Percentiles rank a stretch among this genome's conserved stretches.
These are phyloP conservation scores for Merops nubicus DNA, from an alignment of 2,113 vertebrate genomes.

Conservation along the genomic window DNA sequence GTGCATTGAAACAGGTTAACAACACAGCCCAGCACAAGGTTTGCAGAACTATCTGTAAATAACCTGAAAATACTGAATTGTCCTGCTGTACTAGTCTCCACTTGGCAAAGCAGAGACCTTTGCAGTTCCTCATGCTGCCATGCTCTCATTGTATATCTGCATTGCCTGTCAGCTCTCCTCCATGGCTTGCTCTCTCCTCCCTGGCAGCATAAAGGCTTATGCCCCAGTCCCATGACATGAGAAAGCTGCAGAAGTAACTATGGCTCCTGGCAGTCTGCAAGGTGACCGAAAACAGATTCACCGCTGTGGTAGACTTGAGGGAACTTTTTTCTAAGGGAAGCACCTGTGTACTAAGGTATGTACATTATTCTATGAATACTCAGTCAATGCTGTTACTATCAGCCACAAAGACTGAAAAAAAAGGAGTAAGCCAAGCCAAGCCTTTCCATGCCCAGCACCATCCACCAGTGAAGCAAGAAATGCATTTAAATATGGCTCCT, in stretches of 20 bases:
- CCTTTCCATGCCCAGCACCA: not conserved
- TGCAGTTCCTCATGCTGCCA: not conserved
- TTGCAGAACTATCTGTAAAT: not conserved
- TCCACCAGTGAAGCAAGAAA: not conserved
- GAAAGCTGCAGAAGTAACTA: not conserved
- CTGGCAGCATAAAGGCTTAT: not conserved
- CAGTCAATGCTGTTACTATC: not conserved
- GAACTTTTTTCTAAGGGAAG: not conserved
- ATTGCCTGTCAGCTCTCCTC: not conserved
- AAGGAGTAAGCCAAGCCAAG: not conserved
- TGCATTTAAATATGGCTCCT: not conserved
- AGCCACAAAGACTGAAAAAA: not conserved
- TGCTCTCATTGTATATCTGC: not conserved
- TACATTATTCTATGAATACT: not conserved
- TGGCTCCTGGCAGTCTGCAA: fast-evolving
- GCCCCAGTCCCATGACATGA: fast-evolving
- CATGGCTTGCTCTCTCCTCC: not conserved
- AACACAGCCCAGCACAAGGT: not conserved
- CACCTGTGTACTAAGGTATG: fast-evolving
- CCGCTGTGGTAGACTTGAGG: fast-evolving
- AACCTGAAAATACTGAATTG: not conserved
- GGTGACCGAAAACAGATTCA: not conserved
- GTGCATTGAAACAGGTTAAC: not conserved
- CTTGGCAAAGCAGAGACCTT: not conserved
- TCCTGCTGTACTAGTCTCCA: not conserved